Base-by-base conservation (phyloP, 2,113 vertebrate species). In the Lichenostomus cassidix region DNA sequence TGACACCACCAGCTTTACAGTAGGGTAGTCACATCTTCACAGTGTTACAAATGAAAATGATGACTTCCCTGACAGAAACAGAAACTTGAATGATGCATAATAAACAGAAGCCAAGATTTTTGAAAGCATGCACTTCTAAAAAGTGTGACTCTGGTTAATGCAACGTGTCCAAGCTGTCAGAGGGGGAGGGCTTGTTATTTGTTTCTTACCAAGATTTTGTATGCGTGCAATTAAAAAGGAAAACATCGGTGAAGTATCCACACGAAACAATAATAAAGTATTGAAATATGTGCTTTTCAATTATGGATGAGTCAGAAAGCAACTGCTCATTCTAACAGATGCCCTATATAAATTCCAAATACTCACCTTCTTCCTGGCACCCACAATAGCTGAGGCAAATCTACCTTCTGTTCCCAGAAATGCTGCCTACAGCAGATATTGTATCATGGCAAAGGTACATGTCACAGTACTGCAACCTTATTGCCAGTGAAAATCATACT, bases 401-500 rank as follows among this genome's bases (percentile, higher is more conserved):
- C 50, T 79, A 64, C 88, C 55, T 89, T 84, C 83, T 87, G 65
- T 70, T 91, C 75, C 55, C 88, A 91, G 89, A 87, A 96, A 75
- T 0, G 1, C 69, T 91, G 71, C 88, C 76, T 70, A 31, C 1
- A 1, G 82, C 47, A 94, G 37, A 39, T 56, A 52, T 0, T 23
- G 11, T 44, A 41, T 22, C 67, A 49, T 28, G 6, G 53, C 42
- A 82, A 89, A 83, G 6, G 13, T 16, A 58, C 27, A 15, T 75
- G 33, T 73, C 22, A 0, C 29, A 31, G 37, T 17, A 37, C 31
- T 18, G 62, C 35, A 58, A 53, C 71, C 42, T 52, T 33, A 89
- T 50, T 84, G 44, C 50, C 56, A 47, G 33, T 29, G 58, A 70
- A 81, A 93, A 80, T 28, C 5, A 79, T 67, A 56, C 29, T 60